phyloP scores from a whole-genome alignment of 2,797 vertebrate species.

The Malurus splendens region DNA sequence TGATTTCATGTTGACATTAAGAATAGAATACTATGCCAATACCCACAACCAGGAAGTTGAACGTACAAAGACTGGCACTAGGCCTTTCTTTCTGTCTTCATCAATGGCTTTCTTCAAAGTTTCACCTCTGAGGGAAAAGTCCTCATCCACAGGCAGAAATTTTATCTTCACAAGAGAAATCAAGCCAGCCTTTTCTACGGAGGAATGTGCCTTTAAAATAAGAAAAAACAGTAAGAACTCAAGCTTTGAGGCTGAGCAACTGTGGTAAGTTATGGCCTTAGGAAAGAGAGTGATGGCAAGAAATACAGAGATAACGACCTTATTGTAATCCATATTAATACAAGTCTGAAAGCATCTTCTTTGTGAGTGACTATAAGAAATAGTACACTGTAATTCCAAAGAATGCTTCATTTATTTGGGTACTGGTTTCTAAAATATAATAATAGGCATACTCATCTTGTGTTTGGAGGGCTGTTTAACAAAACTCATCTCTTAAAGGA shows the following conservation, averaged over 20 bases:
- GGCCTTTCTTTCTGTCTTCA: constrained; percentile 82
- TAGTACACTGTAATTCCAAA: neutral
- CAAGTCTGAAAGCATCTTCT: neutral
- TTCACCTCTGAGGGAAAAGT: constrained; percentile 87
- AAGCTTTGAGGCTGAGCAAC: neutral
- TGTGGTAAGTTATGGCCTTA: neutral
- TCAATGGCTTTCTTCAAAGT: constrained; percentile 82
- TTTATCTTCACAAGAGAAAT: constrained; percentile 91
- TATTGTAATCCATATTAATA: neutral
- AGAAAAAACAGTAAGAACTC: neutral
- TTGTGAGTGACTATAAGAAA: neutral
- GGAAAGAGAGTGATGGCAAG: neutral
- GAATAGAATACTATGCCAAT: neutral
- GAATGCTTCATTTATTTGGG: neutral
- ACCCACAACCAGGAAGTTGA: neutral
- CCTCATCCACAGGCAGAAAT: constrained; percentile 87
- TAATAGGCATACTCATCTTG: neutral
- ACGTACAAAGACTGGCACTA: constrained; percentile 90
- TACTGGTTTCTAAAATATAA: neutral
- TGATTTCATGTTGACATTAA: neutral
- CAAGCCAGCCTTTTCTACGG: constrained; percentile 93
- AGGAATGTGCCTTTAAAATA: constrained; percentile 87
- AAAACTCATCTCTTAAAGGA: neutral
- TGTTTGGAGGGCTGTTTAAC: neutral
- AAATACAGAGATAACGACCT: neutral